Conservation (phyloP, 2,797 vertebrate species). For the Takifugu rubripes region DNA sequence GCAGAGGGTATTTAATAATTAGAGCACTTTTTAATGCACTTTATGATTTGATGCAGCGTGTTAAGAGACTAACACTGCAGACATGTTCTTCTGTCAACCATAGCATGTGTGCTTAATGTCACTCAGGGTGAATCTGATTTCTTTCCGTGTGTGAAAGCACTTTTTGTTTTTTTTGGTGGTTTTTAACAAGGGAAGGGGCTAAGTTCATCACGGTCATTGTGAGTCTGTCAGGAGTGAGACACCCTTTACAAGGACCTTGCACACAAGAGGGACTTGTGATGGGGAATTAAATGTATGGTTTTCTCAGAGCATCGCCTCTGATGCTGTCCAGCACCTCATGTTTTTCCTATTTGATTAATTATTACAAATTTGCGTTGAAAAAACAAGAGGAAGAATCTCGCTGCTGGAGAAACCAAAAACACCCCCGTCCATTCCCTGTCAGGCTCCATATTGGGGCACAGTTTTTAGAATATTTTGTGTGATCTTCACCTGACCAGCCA, state of each 20-base stretch:
- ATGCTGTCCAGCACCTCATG: conserved; percentile 15
- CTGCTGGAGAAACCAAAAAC: too few species aligned
- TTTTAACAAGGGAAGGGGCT: too few species aligned
- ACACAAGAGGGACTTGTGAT: conserved; percentile 33
- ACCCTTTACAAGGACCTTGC: conserved; percentile 47
- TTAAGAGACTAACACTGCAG: background rate
- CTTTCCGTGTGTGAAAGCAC: background rate
- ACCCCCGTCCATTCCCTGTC: too few species aligned
- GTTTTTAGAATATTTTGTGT: too few species aligned
- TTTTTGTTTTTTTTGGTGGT: too few species aligned
- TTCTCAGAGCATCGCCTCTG: conserved; percentile 21
- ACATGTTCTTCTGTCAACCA: background rate
- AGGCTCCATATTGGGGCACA: too few species aligned
- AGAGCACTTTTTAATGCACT: background rate
- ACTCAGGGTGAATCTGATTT: conserved; percentile 21
- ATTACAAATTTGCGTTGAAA: too few species aligned
- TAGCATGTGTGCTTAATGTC: conserved; percentile 9
- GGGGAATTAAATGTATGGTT: conserved; percentile 19
- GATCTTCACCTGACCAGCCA: too few species aligned
- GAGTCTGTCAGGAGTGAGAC: conserved; percentile 62
- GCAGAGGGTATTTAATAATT: background rate
- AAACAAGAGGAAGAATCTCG: too few species aligned
- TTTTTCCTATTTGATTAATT: too few species aligned
- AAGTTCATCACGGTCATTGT: conserved; percentile 62
- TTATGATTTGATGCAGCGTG: background rate